Evolutionary conservation across 1,140 invertebrate species (phyloP).

Genomic region (Aphaenogaster ashmeadi): DNA sequence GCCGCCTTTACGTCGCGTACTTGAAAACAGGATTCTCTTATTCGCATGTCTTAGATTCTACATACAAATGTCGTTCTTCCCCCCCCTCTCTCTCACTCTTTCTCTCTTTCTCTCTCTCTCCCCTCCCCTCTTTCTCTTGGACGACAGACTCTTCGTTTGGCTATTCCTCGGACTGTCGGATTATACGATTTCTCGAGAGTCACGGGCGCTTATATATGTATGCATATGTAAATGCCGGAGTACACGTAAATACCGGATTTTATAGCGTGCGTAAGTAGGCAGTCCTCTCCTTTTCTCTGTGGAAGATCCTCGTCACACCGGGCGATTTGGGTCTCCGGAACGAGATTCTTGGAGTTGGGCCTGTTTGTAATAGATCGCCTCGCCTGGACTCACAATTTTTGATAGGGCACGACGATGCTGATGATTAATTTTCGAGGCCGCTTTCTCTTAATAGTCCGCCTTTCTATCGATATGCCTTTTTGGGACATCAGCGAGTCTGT

Average conservation of each 20-base stretch:
- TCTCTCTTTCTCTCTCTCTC: slow-evolving; percentile 13
- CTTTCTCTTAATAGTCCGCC: slow-evolving; percentile 82
- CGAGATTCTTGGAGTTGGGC: slow-evolving; percentile 78
- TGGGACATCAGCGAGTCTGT: slow-evolving; percentile 11
- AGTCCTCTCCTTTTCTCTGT: slow-evolving; percentile 44
- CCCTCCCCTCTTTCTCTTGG: neutral
- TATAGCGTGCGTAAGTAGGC: slow-evolving; percentile 39
- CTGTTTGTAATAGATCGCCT: slow-evolving; percentile 63
- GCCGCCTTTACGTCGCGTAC: neutral
- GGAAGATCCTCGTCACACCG: slow-evolving; percentile 16
- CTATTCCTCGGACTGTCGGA: neutral
- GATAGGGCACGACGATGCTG: slow-evolving; percentile 26
- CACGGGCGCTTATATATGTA: slow-evolving; percentile 8
- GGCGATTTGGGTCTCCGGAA: slow-evolving; percentile 81
- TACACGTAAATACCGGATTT: slow-evolving; percentile 39
- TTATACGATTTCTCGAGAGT: slow-evolving; percentile 18
- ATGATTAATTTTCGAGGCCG: slow-evolving; percentile 83
- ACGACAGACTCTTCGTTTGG: slow-evolving; percentile 1
- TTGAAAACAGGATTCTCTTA: slow-evolving; percentile 41
- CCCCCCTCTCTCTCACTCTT: slow-evolving; percentile 1
- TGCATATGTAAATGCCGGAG: slow-evolving; percentile 62
- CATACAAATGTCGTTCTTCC: neutral
- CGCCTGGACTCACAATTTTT: slow-evolving; percentile 56
- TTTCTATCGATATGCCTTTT: slow-evolving; percentile 69
- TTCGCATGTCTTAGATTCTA: slow-evolving; percentile 14